Conservation (phyloP, 2,888 invertebrate genomes). For the Conops quadrifasciatus region DNA sequence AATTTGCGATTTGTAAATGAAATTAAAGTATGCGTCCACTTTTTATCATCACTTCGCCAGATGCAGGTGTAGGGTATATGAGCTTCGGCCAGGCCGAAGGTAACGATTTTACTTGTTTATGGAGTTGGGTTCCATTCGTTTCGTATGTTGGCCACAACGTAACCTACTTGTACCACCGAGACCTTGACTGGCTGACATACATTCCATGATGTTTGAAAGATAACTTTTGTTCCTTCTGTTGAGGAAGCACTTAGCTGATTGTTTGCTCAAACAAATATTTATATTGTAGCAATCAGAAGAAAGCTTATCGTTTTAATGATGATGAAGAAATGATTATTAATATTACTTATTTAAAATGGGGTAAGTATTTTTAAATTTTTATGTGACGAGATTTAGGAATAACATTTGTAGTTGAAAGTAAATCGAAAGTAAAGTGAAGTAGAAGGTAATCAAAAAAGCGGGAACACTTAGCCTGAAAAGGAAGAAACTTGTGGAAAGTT, state of each 20-base stretch:
- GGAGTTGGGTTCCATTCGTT: background rate
- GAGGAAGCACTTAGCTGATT: background rate
- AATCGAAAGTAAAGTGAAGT: no score
- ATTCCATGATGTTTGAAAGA: background rate
- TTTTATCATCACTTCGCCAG: background rate
- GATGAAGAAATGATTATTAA: background rate
- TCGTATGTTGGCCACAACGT: background rate
- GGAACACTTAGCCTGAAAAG: no score
- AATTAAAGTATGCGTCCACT: no score
- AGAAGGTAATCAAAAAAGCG: no score
- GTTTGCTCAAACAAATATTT: background rate
- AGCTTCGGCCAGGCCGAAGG: background rate
- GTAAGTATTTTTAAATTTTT: background rate
- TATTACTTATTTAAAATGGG: background rate
- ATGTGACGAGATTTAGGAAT: background rate
- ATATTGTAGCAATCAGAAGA: background rate
- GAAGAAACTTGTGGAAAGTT: background rate
- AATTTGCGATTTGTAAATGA: no score
- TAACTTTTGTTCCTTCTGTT: background rate
- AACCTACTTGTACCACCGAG: background rate
- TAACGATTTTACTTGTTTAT: background rate
- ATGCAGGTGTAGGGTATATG: background rate
- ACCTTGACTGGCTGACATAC: conserved; percentile 1
- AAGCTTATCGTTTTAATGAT: background rate
- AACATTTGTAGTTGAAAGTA: background rate